Conservation (phyloP, 2,888 invertebrate species). For the Marronus borbonicus region DNA sequence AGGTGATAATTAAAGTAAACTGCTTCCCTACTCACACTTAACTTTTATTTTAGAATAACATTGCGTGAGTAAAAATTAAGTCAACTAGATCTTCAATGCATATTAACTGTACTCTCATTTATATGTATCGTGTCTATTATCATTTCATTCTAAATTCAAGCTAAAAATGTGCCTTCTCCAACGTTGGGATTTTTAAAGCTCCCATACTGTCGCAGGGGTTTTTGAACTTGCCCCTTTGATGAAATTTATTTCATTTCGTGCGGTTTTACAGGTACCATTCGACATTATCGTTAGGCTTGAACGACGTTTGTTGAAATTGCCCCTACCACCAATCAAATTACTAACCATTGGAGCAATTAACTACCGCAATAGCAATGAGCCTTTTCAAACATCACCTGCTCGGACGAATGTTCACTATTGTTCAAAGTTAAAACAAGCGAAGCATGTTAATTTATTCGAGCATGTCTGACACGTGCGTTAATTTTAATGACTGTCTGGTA, state of each 20-base stretch:
- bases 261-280: conserved; percentile 17
- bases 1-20: no score
- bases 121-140: no score
- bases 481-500: conserved; percentile 20
- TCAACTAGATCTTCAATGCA: no score
- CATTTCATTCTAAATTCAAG: no score
- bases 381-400: conserved; percentile 48
- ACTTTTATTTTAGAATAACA: no score
- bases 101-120: no score
- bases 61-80: no score
- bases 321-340: conserved; percentile 35
- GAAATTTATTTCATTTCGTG: conserved; percentile 16
- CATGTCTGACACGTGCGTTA: conserved; percentile 52
- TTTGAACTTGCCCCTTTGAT: not conserved
- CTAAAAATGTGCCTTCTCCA: no score
- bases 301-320: conserved; percentile 31
- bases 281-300: conserved; percentile 18
- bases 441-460: conserved; percentile 53
- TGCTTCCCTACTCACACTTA: no score
- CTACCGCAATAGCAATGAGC: conserved; percentile 45
- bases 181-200: not conserved
- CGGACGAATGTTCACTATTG: conserved; percentile 42
- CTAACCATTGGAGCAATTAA: conserved; percentile 50
- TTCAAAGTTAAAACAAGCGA: conserved; percentile 50
- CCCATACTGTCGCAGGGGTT: not conserved